These are phyloP conservation scores for Phocoena sinus DNA, from an alignment of 2,113 vertebrate species.

Conservation along the genomic window DNA sequence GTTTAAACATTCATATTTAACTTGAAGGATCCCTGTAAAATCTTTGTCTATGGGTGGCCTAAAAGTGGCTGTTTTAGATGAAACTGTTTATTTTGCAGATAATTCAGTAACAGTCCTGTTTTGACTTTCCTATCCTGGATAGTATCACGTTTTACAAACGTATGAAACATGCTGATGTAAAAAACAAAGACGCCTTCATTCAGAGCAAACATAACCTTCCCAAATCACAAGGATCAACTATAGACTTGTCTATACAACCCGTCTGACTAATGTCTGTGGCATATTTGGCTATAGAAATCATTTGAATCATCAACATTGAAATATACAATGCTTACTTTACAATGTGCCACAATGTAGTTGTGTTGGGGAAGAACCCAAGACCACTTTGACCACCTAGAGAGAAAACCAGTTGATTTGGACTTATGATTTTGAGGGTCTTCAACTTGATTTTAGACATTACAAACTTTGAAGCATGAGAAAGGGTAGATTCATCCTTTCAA, in stretches of 20 bases:
- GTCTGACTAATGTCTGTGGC: conserved; percentile 31
- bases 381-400: neutral
- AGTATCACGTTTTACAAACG: conserved; percentile 58
- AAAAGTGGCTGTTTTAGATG: conserved; percentile 13
- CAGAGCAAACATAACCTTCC: neutral
- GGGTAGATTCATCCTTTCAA: neutral
- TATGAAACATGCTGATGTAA: conserved; percentile 4
- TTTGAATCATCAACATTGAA: conserved; percentile 12
- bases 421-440: neutral
- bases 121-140: conserved; percentile 45
- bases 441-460: neutral
- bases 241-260: neutral
- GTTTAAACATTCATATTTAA: conserved; percentile 18
- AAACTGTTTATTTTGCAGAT: conserved; percentile 63
- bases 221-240: neutral
- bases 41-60: conserved; percentile 47
- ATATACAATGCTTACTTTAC: neutral
- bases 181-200: conserved; percentile 31
- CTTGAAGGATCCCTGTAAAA: conserved; percentile 11
- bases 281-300: conserved; percentile 22
- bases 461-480: neutral
- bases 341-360: neutral
- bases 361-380: neutral
- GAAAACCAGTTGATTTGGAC: neutral
- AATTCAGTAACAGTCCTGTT: conserved; percentile 51